These are phyloP conservation scores for Aptenodytes patagonicus DNA, from an alignment of 2,113 vertebrate genomes.

Conservation along the genomic window DNA sequence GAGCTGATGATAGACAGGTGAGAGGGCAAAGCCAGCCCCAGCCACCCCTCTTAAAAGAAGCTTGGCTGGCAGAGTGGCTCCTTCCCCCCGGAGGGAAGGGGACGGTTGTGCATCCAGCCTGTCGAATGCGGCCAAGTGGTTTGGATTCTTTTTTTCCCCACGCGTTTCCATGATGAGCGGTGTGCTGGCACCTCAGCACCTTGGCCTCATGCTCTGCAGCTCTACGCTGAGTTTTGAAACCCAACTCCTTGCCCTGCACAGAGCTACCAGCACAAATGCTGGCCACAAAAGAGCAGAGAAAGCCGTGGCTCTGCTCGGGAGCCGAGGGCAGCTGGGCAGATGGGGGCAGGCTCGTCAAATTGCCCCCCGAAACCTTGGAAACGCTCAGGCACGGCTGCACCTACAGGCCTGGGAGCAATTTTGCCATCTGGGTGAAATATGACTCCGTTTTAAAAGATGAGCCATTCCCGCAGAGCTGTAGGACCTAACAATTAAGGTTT, in stretches of 20 bases:
- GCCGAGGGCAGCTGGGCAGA: neutral
- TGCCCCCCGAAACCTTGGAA: neutral
- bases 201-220: rapidly evolving
- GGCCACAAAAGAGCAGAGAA: neutral
- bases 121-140: rapidly evolving
- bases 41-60: neutral
- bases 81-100: rapidly evolving
- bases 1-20: conserved; percentile 94
- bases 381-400: neutral
- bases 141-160: neutral
- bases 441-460: neutral
- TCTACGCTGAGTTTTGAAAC: neutral
- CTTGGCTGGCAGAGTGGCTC: rapidly evolving
- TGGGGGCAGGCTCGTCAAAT: neutral
- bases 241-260: neutral
- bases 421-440: neutral
- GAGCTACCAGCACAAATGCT: neutral
- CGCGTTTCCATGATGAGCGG: rapidly evolving
- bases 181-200: neutral
- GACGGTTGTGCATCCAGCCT: rapidly evolving
- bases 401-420: neutral
- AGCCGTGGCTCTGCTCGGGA: rapidly evolving
- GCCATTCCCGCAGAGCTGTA: neutral
- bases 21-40: neutral
- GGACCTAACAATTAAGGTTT: neutral